phyloP scores from a whole-genome alignment of 2,888 invertebrate genomes.

The Morpho helenor region DNA sequence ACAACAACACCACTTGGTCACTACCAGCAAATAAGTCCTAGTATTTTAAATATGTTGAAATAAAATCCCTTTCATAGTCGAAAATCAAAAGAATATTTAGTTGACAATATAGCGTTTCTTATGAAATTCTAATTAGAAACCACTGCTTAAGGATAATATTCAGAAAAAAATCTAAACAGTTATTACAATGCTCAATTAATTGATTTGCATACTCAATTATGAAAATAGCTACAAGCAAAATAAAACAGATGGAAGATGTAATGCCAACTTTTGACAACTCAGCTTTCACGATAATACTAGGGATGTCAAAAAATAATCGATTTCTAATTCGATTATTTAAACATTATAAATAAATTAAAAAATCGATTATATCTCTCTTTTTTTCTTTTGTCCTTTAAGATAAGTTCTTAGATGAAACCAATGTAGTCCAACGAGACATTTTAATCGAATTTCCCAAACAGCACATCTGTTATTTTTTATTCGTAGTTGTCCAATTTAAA shows the following conservation, averaged over 20 bases:
- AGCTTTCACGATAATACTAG: conserved; percentile 22
- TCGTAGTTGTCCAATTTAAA: too few species aligned
- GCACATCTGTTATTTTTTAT: too few species aligned
- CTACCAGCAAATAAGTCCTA: neutral
- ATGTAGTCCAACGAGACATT: too few species aligned
- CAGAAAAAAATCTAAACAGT: neutral
- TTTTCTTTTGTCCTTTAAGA: too few species aligned
- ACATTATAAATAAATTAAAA: too few species aligned
- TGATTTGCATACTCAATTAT: conserved; percentile 25
- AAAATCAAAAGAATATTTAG: neutral
- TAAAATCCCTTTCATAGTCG: neutral
- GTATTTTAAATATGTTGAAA: neutral
- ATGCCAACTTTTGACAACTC: conserved; percentile 72
- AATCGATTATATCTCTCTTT: too few species aligned
- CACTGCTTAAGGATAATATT: neutral
- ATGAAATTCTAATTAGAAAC: neutral
- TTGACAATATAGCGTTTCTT: too few species aligned
- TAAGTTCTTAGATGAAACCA: too few species aligned
- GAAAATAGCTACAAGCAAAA: conserved; percentile 56
- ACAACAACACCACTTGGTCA: conserved; percentile 30
- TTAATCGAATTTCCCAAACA: too few species aligned
- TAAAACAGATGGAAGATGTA: conserved; percentile 62
- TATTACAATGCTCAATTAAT: conserved; percentile 9
- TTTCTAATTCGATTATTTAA: too few species aligned
- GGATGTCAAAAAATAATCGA: too few species aligned